phyloP scores from a whole-genome alignment of 2,113 vertebrate species.

The Macrotus californicus region DNA sequence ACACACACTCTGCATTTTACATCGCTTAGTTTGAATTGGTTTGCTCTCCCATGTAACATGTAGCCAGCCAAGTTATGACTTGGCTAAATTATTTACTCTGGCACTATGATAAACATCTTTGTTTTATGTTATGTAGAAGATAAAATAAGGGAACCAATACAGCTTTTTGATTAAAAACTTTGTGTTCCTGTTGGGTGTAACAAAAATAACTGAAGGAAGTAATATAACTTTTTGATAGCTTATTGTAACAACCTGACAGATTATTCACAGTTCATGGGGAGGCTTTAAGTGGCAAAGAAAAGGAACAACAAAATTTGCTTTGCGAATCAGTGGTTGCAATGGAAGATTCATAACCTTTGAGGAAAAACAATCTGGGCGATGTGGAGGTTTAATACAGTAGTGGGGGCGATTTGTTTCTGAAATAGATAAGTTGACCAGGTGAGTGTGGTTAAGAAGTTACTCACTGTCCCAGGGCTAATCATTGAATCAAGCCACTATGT shows the following conservation, averaged over 20 bases:
- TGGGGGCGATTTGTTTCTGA: neutral
- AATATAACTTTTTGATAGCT: neutral
- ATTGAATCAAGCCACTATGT: neutral
- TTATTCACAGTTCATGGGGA: neutral
- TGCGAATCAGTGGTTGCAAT: neutral
- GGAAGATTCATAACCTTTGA: neutral
- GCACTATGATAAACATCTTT: neutral
- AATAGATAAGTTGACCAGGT: neutral
- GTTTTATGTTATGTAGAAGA: neutral
- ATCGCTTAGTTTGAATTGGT: neutral
- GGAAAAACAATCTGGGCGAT: neutral
- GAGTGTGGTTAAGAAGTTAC: neutral
- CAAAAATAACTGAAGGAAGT: neutral
- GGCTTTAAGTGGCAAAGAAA: neutral
- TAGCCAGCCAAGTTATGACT: neutral
- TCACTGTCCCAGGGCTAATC: neutral
- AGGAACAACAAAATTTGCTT: neutral
- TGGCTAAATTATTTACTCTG: neutral
- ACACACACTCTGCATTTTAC: neutral
- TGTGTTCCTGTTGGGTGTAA: neutral
- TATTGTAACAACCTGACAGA: neutral
- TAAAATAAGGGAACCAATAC: neutral
- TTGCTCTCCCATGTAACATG: neutral
- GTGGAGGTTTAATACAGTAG: neutral
- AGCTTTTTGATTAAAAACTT: constrained; percentile 7